Base-by-base conservation (phyloP, 2,888 invertebrate species). In the Hoplodrina blanda region DNA sequence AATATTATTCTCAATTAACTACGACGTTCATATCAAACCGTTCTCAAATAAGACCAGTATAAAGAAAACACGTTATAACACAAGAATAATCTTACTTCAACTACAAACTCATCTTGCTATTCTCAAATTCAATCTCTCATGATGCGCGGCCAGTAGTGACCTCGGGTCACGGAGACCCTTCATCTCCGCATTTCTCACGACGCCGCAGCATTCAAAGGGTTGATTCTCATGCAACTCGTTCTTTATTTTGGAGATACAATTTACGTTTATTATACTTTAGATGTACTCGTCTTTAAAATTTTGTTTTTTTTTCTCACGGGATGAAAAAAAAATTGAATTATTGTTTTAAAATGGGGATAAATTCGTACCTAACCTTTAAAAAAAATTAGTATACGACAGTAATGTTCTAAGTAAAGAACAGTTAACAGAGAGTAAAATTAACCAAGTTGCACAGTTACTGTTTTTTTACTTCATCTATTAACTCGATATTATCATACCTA, bases 151-250 rank as follows among this genome's bases (percentile, higher is more conserved):
- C 87, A 83, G 85, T 86, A 79, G 75, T 91, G 92, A 92, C 91
- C 92, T 17, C 86, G 41, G 85, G 93, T 93, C 92, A 90, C 79
- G 80, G 74, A 83, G 85, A 90, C 93, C 92, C 88, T 81, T 80
- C 83, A 86, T 88, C 85, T 87, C 80, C 37, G 75, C 73, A 64
- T 86, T 91, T 93, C 92, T 89, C 93, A 92, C 90, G 90, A 80
- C 55, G 69, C 73, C 83, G 77, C 91, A 92, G 91, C 89, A 88
- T 91, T 82, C 78, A 83, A 89, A 87, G 89, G 88, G 91, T 90
- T 90, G 78, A 77, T 78, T 85, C 85, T 83, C 69, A 69, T 55
- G 52, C 19, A 87, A 85, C 87, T 63, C 55, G 84, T 84, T 86
- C 69, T 53, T 53, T 54, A 17, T 67, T 61, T 62, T 15, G 20